phyloP scores from a whole-genome alignment of 2,888 invertebrate species.

The Rotaria magnacalcarata region DNA sequence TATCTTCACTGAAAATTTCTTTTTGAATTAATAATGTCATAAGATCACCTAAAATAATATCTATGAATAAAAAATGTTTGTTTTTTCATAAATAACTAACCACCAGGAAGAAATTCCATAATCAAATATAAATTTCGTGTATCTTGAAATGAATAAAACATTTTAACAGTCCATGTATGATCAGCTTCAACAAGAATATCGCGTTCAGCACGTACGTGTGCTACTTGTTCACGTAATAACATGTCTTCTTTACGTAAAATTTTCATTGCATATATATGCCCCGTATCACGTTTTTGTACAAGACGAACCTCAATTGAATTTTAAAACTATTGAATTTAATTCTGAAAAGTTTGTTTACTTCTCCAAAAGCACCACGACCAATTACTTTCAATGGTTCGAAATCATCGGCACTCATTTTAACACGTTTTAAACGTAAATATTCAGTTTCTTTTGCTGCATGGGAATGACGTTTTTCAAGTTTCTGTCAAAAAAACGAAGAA shows the following conservation, averaged over 20 bases:
- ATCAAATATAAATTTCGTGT: slow-evolving; percentile 95
- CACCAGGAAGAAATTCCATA: slow-evolving; percentile 99
- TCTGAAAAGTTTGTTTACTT: background rate
- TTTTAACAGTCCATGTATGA: slow-evolving; percentile 99
- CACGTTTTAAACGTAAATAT: slow-evolving; percentile 87
- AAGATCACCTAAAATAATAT: slow-evolving; percentile 82
- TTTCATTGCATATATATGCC: slow-evolving; percentile 99
- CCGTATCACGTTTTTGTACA: slow-evolving; percentile 98
- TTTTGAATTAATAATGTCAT: slow-evolving; percentile 99
- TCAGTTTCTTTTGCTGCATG: slow-evolving; percentile 98
- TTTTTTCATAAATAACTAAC: slow-evolving; percentile 58
- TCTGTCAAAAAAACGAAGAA: slow-evolving; percentile 55
- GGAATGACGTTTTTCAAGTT: slow-evolving; percentile 83
- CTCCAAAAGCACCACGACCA: slow-evolving; percentile 45
- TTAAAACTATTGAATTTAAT: background rate
- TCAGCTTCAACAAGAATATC: slow-evolving; percentile 98
- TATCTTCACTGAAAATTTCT: slow-evolving; percentile 94
- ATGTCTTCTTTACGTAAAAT: slow-evolving; percentile 96
- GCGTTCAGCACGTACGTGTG: slow-evolving; percentile 92
- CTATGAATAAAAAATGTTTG: too few relatives aligned
- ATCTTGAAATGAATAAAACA: slow-evolving; percentile 99
- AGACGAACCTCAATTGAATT: slow-evolving; percentile 68
- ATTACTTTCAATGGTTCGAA: slow-evolving; percentile 75
- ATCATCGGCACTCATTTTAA: slow-evolving; percentile 91
- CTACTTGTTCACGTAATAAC: slow-evolving; percentile 94